These are phyloP conservation scores for Archegozetes longisetosus DNA, from an alignment of 1,140 invertebrate species.

Conservation along the genomic window DNA sequence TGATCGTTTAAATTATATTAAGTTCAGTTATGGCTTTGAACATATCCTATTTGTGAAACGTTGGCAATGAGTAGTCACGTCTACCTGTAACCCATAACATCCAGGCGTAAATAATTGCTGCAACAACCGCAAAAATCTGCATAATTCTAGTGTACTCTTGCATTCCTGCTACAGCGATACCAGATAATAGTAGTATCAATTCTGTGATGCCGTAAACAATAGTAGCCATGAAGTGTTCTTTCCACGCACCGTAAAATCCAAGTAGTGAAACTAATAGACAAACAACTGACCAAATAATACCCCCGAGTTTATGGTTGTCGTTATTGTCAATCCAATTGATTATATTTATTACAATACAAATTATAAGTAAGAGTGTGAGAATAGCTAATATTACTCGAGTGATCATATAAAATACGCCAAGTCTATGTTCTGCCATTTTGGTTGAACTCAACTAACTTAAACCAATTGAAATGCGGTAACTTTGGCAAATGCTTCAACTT, in stretches of 20 bases:
- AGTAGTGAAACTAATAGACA: neutral
- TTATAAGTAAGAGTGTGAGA: neutral
- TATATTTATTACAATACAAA: neutral
- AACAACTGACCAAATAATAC: neutral
- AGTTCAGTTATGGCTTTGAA: no score
- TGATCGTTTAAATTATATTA: no score
- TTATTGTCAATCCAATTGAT: neutral
- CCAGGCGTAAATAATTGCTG: neutral
- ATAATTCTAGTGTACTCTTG: neutral
- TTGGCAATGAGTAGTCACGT: neutral
- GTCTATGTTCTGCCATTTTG: no score
- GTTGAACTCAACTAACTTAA: no score
- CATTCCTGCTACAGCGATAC: neutral
- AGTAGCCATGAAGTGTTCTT: neutral
- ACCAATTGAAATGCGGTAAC: no score
- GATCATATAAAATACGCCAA: slow-evolving; percentile 6
- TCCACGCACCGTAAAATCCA: neutral
- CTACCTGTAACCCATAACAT: neutral
- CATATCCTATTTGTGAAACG: no score
- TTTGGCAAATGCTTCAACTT: no score
- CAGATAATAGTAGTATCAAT: neutral
- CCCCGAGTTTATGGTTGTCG: neutral
- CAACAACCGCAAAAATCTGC: neutral
- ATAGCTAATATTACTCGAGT: neutral
- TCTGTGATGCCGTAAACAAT: neutral